Percentiles rank a stretch among this genome's conserved stretches.
phyloP scores from a whole-genome alignment of 1,140 invertebrate species.

The Pissodes strobi region DNA sequence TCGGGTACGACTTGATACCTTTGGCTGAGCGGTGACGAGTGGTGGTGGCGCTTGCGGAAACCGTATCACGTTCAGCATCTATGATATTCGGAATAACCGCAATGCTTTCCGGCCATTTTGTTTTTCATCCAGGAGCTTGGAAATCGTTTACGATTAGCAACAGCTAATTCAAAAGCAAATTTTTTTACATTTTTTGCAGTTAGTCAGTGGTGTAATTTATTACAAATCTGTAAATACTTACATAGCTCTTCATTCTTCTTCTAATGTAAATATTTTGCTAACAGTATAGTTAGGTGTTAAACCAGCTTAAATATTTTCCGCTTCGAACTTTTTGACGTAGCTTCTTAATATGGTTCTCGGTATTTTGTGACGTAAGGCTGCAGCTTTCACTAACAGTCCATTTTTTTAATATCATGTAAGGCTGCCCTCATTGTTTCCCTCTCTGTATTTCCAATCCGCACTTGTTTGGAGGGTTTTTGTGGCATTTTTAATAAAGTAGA shows the following conservation, averaged over 20 bases:
- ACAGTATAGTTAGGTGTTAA: slow-evolving; percentile 10
- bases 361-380: slow-evolving; percentile 6
- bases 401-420: slow-evolving; percentile 6
- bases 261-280: slow-evolving; percentile 12
- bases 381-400: slow-evolving; percentile 7
- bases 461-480: not conserved
- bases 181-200: slow-evolving; percentile 14
- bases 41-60: too few relatives aligned
- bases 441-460: not conserved
- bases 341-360: slow-evolving; percentile 4
- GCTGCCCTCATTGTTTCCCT: slow-evolving; percentile 1
- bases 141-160: slow-evolving; percentile 18
- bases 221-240: slow-evolving; percentile 12
- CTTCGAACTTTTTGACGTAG: not conserved
- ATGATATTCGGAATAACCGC: too few relatives aligned
- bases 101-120: slow-evolving; percentile 11
- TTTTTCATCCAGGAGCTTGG: slow-evolving; percentile 8
- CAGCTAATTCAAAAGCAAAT: slow-evolving; percentile 15
- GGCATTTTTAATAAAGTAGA: slow-evolving; percentile 4
- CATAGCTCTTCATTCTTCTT: slow-evolving; percentile 6
- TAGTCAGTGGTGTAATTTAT: slow-evolving; percentile 13
- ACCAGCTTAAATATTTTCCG: slow-evolving; percentile 4
- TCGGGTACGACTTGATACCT: too few relatives aligned
- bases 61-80: too few relatives aligned
- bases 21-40: too few relatives aligned